Percentiles rank a stretch among this genome's conserved stretches.
Conservation (phyloP, 2,888 invertebrate species). For the Schizotus pectinicornis region DNA sequence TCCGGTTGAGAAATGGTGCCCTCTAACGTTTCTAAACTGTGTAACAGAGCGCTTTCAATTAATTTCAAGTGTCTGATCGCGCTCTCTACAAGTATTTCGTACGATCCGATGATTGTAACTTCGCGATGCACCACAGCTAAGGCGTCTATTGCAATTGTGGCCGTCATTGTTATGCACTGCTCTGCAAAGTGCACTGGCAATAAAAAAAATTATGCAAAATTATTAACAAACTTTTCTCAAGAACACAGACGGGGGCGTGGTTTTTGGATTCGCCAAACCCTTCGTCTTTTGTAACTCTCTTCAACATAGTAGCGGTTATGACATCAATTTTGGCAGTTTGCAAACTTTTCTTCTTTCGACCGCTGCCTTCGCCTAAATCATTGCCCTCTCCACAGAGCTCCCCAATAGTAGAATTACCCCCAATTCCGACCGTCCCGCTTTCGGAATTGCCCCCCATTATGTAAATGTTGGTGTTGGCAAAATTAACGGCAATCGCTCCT, state of each 20-base stretch:
- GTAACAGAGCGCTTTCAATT: slow-evolving; percentile 68
- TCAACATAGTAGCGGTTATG: slow-evolving; percentile 66
- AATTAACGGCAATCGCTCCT: slow-evolving; percentile 65
- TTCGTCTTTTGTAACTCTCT: slow-evolving; percentile 67
- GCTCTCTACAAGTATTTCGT: slow-evolving; percentile 77
- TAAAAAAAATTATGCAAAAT: slow-evolving; percentile 11
- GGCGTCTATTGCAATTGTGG: slow-evolving; percentile 73
- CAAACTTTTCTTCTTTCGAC: slow-evolving; percentile 46
- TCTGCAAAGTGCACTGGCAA: slow-evolving; percentile 41
- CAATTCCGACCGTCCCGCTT: slow-evolving; percentile 63
- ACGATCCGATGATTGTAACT: slow-evolving; percentile 69
- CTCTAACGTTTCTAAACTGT: slow-evolving; percentile 58
- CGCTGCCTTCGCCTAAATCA: slow-evolving; percentile 41
- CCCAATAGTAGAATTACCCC: slow-evolving; percentile 62
- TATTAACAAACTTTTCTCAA: slow-evolving; percentile 67
- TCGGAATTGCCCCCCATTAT: slow-evolving; percentile 69
- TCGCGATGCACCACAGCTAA: slow-evolving; percentile 73
- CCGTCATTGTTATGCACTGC: slow-evolving; percentile 60
- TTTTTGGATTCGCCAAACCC: slow-evolving; percentile 54
- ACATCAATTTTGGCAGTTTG: slow-evolving; percentile 56
- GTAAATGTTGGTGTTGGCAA: slow-evolving; percentile 69
- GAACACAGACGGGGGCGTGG: slow-evolving; percentile 65
- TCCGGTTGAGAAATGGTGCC: slow-evolving; percentile 61
- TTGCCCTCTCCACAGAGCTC: slow-evolving; percentile 55
- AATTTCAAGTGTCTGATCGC: slow-evolving; percentile 73